These are phyloP conservation scores for Cantharis flavilabris DNA, from an alignment of 2,888 invertebrate genomes.

Conservation along the genomic window DNA sequence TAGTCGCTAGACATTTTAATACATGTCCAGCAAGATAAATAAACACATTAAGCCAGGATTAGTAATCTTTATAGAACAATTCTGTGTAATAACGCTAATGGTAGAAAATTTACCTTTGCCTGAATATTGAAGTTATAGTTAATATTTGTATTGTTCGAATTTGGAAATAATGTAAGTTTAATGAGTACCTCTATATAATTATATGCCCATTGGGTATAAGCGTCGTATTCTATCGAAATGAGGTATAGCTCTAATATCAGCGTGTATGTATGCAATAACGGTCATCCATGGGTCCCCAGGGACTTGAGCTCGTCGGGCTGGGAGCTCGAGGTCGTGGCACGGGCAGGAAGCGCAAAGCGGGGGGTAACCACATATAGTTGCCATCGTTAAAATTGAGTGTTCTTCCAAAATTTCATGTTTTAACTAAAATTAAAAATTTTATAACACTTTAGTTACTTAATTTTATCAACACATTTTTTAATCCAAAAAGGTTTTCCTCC, in stretches of 20 bases:
- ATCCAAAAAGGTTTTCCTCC: not conserved
- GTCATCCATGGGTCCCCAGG: constrained; percentile 34
- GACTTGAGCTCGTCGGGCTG: constrained; percentile 26
- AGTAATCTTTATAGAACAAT: constrained; percentile 12
- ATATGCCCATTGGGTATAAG: constrained; percentile 19
- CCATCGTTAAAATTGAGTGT: constrained; percentile 22
- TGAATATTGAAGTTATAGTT: constrained; percentile 7
- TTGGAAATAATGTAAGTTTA: constrained; percentile 19
- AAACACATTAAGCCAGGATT: constrained; percentile 18
- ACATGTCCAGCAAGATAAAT: constrained; percentile 20
- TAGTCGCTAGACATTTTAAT: constrained; percentile 25
- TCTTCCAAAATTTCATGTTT: constrained; percentile 22
- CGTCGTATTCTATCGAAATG: constrained; percentile 29
- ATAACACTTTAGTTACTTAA: not conserved
- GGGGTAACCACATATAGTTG: constrained; percentile 26
- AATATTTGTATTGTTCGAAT: constrained; percentile 6
- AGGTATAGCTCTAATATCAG: constrained; percentile 33
- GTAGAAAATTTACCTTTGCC: not conserved
- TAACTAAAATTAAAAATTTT: constrained; percentile 20
- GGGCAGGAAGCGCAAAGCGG: constrained; percentile 26
- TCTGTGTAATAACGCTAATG: constrained; percentile 4
- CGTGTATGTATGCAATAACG: constrained; percentile 38
- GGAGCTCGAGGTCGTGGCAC: constrained; percentile 31
- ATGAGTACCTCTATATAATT: constrained; percentile 21
- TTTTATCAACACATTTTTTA: not conserved